Conservation (phyloP, 2,113 vertebrate genomes). For the Bos indicus region DNA sequence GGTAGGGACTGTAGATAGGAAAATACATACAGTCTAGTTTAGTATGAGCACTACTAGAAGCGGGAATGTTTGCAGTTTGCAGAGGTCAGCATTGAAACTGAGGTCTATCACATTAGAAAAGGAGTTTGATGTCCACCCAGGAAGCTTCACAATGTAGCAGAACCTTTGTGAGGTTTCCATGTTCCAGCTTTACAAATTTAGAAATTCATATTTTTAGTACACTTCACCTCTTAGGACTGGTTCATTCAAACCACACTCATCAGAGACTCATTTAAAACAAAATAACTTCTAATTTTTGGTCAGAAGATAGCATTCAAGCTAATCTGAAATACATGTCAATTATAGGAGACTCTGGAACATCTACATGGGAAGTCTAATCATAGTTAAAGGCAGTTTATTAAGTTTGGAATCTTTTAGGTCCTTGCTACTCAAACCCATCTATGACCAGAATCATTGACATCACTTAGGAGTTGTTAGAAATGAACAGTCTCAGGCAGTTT, state of each 20-base stretch:
- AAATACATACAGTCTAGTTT: neutral
- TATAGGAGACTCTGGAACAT: neutral
- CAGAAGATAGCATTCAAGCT: neutral
- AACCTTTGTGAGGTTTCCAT: neutral
- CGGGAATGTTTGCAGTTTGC: neutral
- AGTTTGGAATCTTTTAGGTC: constrained; percentile 4
- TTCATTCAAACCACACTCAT: neutral
- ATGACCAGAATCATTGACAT: neutral
- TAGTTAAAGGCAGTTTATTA: neutral
- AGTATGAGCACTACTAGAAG: neutral
- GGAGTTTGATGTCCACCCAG: neutral
- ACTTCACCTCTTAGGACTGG: neutral
- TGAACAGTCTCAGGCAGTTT: neutral
- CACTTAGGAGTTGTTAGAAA: neutral
- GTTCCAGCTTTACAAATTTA: neutral
- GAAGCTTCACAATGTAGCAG: neutral
- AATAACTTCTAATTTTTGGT: constrained; percentile 14
- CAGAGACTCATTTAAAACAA: neutral
- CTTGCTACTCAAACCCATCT: neutral
- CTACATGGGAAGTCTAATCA: neutral
- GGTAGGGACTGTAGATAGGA: neutral
- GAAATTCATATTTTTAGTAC: neutral
- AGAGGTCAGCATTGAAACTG: neutral
- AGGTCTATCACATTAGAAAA: neutral
- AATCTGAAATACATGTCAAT: neutral